Base-by-base conservation (phyloP, 2,113 vertebrate genomes). In the Dinomys branickii region DNA sequence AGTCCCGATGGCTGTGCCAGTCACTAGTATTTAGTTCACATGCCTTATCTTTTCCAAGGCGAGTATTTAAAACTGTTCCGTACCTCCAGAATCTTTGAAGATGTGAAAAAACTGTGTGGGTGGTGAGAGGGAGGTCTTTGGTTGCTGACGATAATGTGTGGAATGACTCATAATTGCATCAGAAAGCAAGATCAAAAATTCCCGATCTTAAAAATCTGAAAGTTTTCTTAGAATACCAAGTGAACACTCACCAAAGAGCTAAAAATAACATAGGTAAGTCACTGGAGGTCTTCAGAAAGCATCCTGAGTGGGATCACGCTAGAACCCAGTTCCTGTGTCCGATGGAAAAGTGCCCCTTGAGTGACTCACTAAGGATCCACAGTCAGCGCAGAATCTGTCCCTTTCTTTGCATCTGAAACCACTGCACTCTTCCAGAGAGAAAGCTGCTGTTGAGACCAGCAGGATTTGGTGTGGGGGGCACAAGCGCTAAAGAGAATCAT, bases 91-190 rank as follows among this genome's bases (percentile, higher is more conserved):
- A 88, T 92, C 87, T 96, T 97, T 92, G 90, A 97, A 71, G 50
- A 95, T 56, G 94, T 90, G 67, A 94, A 92, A 93, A 91, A 86
- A 12, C 52, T 38, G 88, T 13, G 87, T 95, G 63, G 63, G 54
- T 56, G 50, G 41, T 58, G n/a, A 80, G 41, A 63, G 56, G 20
- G n/a, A 44, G 24, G 50, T 41, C 75, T 77, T 83, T 30, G 38
- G 30, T 65, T 95, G 81, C 56, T 71, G 65, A 89, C 56, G 88
- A 78, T 83, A 69, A 85, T 14, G 0, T 94, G 80, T 71, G 44
- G 71, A 88, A 85, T 97, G 90, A 94, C 85, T 97, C 93, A 93
- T 88, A 81, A 86, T 63, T 88, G 50, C 26, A 77, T 93, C 73
- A 73, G 73, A 78, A 67, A 97, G 75, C 16, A 52, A 94, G 71